Evolutionary conservation across 2,888 invertebrate species (phyloP).

Genomic region (Conistra vaccinii): DNA sequence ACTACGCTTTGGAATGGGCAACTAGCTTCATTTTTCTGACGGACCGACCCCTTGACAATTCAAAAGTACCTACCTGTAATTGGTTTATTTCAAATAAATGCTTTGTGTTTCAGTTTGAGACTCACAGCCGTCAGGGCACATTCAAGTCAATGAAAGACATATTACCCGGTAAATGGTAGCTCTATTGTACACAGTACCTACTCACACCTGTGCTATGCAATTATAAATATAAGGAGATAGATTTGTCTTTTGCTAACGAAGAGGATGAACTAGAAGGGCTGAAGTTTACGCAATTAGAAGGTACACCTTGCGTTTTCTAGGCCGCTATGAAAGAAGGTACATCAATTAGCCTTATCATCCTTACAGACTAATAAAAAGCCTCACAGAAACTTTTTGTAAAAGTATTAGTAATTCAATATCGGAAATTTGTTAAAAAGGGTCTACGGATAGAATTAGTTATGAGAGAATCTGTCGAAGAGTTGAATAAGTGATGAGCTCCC

Average conservation of each 20-base stretch:
- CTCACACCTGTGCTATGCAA: no score
- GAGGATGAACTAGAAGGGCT: not conserved
- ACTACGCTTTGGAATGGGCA: no score
- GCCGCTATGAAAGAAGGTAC: slow-evolving; percentile 5
- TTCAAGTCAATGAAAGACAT: no score
- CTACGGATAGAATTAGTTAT: slow-evolving; percentile 42
- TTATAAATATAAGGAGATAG: no score
- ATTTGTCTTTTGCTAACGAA: not conserved
- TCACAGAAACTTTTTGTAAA: slow-evolving; percentile 3
- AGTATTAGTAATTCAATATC: slow-evolving; percentile 57
- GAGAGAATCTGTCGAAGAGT: slow-evolving; percentile 49
- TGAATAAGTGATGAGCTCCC: slow-evolving; percentile 55
- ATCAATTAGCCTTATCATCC: not conserved
- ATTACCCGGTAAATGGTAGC: no score
- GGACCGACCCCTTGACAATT: no score
- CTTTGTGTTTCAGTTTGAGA: no score
- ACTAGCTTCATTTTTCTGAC: no score
- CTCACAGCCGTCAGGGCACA: no score
- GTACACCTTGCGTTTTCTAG: not conserved
- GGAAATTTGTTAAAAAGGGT: slow-evolving; percentile 44
- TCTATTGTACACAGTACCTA: no score
- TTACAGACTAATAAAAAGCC: not conserved
- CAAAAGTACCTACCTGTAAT: no score
- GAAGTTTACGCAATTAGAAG: not conserved
- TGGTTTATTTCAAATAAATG: no score